These are phyloP conservation scores for Chionomys nivalis DNA, from an alignment of 2,113 vertebrate genomes.

Conservation along the genomic window DNA sequence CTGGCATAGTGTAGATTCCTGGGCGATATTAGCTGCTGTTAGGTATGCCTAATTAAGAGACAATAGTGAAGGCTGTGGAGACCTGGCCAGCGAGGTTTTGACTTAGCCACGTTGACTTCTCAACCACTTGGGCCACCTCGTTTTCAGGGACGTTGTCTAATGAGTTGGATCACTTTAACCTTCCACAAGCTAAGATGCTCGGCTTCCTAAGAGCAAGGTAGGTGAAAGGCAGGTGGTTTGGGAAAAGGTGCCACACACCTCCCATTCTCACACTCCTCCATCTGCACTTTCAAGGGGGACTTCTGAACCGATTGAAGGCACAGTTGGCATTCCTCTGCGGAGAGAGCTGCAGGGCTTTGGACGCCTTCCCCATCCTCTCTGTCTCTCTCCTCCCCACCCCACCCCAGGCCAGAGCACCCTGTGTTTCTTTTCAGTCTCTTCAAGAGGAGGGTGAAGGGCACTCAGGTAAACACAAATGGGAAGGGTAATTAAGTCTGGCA, in stretches of 20 bases:
- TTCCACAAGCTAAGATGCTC: not conserved
- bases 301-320: not conserved
- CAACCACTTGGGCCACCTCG: not conserved
- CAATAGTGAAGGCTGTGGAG: not conserved
- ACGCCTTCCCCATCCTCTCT: not conserved
- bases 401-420: not conserved
- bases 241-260: not conserved
- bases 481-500: constrained; percentile 17
- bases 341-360: not conserved
- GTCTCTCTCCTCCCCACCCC: not conserved
- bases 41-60: not conserved
- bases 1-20: not conserved
- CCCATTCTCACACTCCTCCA: not conserved
- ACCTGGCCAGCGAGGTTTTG: not conserved
- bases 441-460: not conserved
- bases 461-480: not conserved
- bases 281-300: not conserved
- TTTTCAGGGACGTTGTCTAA: not conserved
- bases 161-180: not conserved
- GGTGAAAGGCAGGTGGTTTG: not conserved
- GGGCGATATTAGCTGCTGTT: not conserved
- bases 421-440: not conserved
- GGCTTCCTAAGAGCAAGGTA: not conserved
- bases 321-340: not conserved
- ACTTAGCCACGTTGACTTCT: not conserved